Conservation (phyloP, 2,113 vertebrate species). For the Cathartes aura region DNA sequence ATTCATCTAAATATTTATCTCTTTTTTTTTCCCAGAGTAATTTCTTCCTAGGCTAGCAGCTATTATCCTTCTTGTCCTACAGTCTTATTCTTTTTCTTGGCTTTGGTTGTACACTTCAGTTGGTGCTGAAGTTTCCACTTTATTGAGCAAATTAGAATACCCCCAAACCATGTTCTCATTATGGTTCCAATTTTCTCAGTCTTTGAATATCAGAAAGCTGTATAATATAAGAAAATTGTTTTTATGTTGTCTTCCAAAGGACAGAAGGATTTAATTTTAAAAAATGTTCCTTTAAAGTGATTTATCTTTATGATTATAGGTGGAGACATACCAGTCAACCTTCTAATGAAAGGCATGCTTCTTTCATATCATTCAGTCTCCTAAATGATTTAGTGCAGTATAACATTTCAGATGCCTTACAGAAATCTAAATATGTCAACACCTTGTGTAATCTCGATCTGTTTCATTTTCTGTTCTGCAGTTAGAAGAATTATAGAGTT, state of each 20-base stretch:
- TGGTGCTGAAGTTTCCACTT: constrained; percentile 33
- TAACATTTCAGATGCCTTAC: not conserved
- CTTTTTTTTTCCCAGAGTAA: not conserved
- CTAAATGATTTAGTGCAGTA: not conserved
- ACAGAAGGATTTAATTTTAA: not conserved
- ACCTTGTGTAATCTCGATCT: not conserved
- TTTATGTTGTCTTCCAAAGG: not conserved
- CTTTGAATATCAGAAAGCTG: constrained; percentile 3
- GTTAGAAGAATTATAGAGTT: not conserved
- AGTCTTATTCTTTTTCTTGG: not conserved
- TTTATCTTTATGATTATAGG: not conserved
- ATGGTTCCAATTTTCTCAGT: not conserved
- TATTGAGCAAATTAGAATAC: constrained; percentile 14
- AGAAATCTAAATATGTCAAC: constrained; percentile 1
- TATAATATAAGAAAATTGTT: not conserved
- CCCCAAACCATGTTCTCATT: not conserved
- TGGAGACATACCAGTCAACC: not conserved
- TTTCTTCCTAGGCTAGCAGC: not conserved
- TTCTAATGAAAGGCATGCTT: not conserved
- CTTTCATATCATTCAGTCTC: not conserved
- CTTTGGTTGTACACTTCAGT: not conserved
- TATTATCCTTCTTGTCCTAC: not conserved
- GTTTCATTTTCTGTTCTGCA: constrained; percentile 19
- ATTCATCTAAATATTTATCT: not conserved
- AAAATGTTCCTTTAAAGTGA: not conserved